Conservation (phyloP, 2,113 vertebrate species). For the Craseonycteris thonglongyai region DNA sequence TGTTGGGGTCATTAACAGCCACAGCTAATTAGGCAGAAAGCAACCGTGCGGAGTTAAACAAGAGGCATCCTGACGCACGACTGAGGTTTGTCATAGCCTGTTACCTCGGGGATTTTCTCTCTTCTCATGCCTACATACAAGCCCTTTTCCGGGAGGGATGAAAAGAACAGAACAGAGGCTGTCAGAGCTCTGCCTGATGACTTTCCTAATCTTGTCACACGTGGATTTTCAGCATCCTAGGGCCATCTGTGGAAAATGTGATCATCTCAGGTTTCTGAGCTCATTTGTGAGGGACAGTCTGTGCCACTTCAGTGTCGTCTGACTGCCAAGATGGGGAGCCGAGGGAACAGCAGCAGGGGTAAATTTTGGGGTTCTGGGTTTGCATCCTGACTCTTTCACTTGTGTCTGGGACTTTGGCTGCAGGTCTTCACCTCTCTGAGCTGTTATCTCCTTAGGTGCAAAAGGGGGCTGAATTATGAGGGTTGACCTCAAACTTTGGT, state of each 20-base stretch:
- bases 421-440: neutral
- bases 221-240: neutral
- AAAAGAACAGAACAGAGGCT: neutral
- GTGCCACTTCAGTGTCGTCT: fast-evolving
- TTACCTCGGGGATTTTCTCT: neutral
- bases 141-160: neutral
- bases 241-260: neutral
- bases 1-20: neutral
- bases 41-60: neutral
- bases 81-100: neutral
- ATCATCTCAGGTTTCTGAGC: neutral
- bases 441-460: neutral
- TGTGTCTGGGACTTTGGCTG: neutral
- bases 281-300: too few relatives aligned
- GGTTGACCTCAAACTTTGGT: neutral
- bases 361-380: neutral
- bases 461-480: neutral
- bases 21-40: neutral
- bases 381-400: fast-evolving
- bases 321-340: neutral
- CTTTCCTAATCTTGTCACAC: neutral
- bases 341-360: neutral
- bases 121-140: neutral
- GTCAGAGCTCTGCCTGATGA: neutral
- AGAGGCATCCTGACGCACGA: neutral